Conservation (phyloP, 2,113 vertebrate genomes). For the Bombycilla garrulus region DNA sequence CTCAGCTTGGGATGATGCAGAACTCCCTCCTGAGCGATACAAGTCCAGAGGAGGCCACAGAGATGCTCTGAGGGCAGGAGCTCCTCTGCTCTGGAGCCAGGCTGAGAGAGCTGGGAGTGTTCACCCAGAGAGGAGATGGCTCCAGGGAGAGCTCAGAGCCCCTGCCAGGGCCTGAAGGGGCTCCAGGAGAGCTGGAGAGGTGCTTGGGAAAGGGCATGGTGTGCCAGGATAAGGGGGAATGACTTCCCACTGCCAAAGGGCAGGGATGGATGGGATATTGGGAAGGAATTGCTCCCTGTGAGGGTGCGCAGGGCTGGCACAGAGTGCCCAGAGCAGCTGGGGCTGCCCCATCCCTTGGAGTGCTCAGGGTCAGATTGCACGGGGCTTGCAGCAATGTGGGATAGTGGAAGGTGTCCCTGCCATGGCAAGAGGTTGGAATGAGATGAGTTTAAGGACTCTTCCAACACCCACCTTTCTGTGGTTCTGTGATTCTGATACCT, state of each 20-base stretch:
- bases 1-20: not conserved
- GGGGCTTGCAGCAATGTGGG: not conserved
- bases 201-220: fast-evolving
- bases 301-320: not conserved
- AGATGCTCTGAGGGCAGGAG: not conserved
- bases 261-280: not conserved
- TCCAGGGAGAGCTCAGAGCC: fast-evolving
- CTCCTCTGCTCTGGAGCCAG: not conserved
- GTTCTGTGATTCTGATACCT: not conserved
- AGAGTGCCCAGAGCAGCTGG: not conserved
- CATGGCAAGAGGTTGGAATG: not conserved
- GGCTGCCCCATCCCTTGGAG: not conserved
- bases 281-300: fast-evolving
- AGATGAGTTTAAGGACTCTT: not conserved
- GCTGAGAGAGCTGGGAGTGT: not conserved
- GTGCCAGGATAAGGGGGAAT: not conserved
- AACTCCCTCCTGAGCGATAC: not conserved
- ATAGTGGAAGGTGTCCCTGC: not conserved
- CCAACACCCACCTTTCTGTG: not conserved
- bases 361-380: not conserved
- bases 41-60: not conserved
- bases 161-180: not conserved
- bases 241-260: not conserved
- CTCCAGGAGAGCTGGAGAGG: not conserved
- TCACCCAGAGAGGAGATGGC: not conserved